phyloP scores from a whole-genome alignment of 2,113 vertebrate species.

The Spizaetus ornatus region DNA sequence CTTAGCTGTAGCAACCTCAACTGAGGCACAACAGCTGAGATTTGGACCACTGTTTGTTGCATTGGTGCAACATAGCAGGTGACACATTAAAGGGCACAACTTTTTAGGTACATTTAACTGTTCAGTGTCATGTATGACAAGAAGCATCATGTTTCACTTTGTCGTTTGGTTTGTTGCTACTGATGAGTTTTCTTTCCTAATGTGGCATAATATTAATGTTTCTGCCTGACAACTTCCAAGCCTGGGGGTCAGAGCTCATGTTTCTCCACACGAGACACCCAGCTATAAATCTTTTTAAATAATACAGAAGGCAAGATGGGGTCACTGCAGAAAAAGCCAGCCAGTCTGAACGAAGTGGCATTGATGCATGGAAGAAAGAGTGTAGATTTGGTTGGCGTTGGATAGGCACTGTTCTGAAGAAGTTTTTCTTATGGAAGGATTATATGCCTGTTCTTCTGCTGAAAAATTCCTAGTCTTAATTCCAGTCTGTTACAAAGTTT shows the following conservation, averaged over 20 bases:
- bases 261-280: constrained; percentile 86
- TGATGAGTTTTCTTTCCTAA: constrained; percentile 64
- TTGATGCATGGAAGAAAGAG: constrained; percentile 84
- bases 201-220: constrained; percentile 91
- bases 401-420: background rate
- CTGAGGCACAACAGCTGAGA: background rate
- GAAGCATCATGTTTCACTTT: constrained; percentile 47
- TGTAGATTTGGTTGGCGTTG: constrained; percentile 45
- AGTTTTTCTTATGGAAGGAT: background rate
- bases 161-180: constrained; percentile 59
- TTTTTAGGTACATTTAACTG: constrained; percentile 22
- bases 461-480: constrained; percentile 11
- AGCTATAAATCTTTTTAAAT: constrained; percentile 97
- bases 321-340: constrained; percentile 88
- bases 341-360: constrained; percentile 90
- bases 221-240: constrained; percentile 80
- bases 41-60: background rate
- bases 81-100: constrained; percentile 2
- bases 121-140: constrained; percentile 30
- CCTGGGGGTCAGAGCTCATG: constrained; percentile 87
- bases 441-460: background rate
- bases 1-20: background rate
- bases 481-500: constrained; percentile 14
- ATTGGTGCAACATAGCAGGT: background rate
- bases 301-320: constrained; percentile 86